Base-by-base conservation (phyloP, 2,113 vertebrate genomes). In the Leiothrix lutea region DNA sequence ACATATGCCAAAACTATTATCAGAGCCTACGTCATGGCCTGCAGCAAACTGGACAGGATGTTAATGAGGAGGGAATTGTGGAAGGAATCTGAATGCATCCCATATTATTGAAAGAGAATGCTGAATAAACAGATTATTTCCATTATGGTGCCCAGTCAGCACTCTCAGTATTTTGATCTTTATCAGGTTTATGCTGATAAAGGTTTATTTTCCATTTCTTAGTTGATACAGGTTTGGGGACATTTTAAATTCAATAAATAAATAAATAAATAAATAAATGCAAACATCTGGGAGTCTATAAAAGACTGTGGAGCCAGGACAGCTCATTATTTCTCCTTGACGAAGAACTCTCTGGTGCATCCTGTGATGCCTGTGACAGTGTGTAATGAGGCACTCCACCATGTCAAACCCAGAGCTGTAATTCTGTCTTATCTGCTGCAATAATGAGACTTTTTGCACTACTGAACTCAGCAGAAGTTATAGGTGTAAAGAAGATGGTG, bases 261-360 rank as follows among this genome's bases (percentile, higher is more conserved):
- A 61, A 50, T 21, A 58, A 38, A 38, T 38, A 38, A 66, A 95
- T 84, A 80, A 83, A 54, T 65, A 54, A 15, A 56, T 38, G 42
- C 35, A 78, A 91, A 88, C 84, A 90, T 88, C 80, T 93, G 84
- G 83, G 78, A 74, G 31, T 54, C 81, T 80, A 26, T 66, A 82
- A 95, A 92, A 88, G 71, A 45, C 40, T 36, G 51, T 85, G 54
- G 62, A 71, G 66, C 62, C 86, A 80, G 84, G 95, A 96, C 92
- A 95, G 95, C 95, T 97, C 95, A 95, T 97, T 97, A 90, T 91
- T 93, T 93, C 93, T 94, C 85, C 74, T 70, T 95, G 86, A 97
- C n/a, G 9, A 79, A 92, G 88, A 90, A 92, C 75, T 96, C 57
- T 75, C 65, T 91, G 47, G 42, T 94, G 62, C 71, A 93, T 81